Base-by-base conservation (phyloP, 1,140 invertebrate species). In the Acromyrmex echinatior region DNA sequence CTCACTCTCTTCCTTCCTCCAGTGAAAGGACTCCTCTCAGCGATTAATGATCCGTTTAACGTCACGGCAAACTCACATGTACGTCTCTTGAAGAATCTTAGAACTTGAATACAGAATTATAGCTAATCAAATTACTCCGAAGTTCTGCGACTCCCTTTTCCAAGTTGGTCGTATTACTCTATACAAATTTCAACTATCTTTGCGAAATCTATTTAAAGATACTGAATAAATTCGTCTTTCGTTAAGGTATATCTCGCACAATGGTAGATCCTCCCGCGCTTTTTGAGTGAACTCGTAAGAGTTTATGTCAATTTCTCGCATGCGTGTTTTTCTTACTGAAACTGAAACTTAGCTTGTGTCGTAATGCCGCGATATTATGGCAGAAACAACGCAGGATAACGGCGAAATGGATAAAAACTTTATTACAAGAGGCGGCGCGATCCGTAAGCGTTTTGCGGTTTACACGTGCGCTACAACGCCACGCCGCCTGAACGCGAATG, bases 341-440 rank as follows among this genome's bases (percentile, higher is more conserved):
- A 14, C 53, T 6, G 28, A 49, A 70, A 21, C 35, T 49, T 12
- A 12, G 12, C 39, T 68, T 68, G 35, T 25, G 25, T n/a, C 56
- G 16, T 51, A 35, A 51, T 14, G 80, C 9, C 25, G 68, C 25
- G 56, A 62, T 74, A 82, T 82, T 56, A 53, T 70, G 51, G 35
- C 10, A 76, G 62, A 28, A 73, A 70, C 58, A 45, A 28, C 49
- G 60, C 21, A 45, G 78, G 51, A 80, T 35, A 82, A 82, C 51
- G 35, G 66, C 35, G 31, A 31, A 73, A 81, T 25, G 68, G 76
- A 87, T 80, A 88, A 88, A 88, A 87, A 86, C 85, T 86, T 86
- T 87, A 87, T 88, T 88, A 86, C 85, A 10, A 45, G 49, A 85
- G 56, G 71, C 62, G 82, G 53, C 62, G 70, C 66, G 62, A 66